Evolutionary conservation across 1,140 invertebrate genomes (phyloP).

Genomic region (Latrodectus geometricus): DNA sequence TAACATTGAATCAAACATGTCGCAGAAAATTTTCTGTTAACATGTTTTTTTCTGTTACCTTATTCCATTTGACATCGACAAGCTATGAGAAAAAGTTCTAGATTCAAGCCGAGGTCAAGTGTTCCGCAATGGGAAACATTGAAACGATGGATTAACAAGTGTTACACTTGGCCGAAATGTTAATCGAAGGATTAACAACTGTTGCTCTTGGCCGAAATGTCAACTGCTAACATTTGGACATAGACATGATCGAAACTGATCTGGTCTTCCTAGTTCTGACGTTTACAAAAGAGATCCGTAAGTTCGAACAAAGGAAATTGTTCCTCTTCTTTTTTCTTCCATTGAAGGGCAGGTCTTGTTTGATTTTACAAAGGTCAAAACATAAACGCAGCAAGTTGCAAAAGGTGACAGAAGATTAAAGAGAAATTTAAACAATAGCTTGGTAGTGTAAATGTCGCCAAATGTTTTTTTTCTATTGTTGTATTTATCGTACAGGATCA

Average conservation of each 20-base stretch:
- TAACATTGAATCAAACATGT: neutral
- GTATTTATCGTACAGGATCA: neutral
- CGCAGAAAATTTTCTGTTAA: neutral
- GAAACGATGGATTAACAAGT: neutral
- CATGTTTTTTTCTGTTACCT: neutral
- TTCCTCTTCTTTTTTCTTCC: neutral
- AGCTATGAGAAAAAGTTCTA: constrained; percentile 22
- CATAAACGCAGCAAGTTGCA: too few species aligned
- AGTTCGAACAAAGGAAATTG: neutral
- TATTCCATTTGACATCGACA: neutral
- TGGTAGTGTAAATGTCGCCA: neutral
- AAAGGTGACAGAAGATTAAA: too few species aligned
- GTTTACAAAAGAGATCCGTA: neutral
- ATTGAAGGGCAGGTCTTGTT: constrained; percentile 20
- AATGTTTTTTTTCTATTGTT: neutral
- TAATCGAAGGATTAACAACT: constrained; percentile 7
- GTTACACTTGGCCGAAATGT: constrained; percentile 47
- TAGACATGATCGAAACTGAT: neutral
- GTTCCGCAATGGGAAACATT: constrained; percentile 1
- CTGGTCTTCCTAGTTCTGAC: constrained; percentile 17
- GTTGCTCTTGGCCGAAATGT: constrained; percentile 47
- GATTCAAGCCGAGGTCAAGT: constrained; percentile 29
- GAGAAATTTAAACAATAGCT: neutral
- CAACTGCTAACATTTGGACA: constrained; percentile 1
- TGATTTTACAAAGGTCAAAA: neutral